phyloP scores from a whole-genome alignment of 2,113 vertebrate species.

The mouse (Mus musculus) region GRCm39 chr3:107834001-107834500 shows the following conservation, averaged over 20 bases:
- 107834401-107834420: background rate
- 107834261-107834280: slow-evolving; percentile 92
- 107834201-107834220: slow-evolving; percentile 79
- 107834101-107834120: background rate
- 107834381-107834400: background rate
- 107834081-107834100: background rate
- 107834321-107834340: background rate
- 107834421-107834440: too few species aligned
- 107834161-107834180: background rate
- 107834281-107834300: slow-evolving; percentile 92
- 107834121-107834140: background rate
- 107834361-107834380: background rate
- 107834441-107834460: too few species aligned
- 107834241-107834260: slow-evolving; percentile 82
- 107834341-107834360: background rate
- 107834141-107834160: background rate
- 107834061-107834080: background rate
- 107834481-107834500: background rate
- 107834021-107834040: too few species aligned
- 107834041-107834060: too few species aligned
- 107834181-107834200: rapidly evolving
- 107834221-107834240: slow-evolving; percentile 82
- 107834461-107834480: rapidly evolving
- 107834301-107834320: background rate
- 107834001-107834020: background rate